phyloP scores from a whole-genome alignment of 2,888 invertebrate genomes.

The Ditylenchus weischeri region DNA sequence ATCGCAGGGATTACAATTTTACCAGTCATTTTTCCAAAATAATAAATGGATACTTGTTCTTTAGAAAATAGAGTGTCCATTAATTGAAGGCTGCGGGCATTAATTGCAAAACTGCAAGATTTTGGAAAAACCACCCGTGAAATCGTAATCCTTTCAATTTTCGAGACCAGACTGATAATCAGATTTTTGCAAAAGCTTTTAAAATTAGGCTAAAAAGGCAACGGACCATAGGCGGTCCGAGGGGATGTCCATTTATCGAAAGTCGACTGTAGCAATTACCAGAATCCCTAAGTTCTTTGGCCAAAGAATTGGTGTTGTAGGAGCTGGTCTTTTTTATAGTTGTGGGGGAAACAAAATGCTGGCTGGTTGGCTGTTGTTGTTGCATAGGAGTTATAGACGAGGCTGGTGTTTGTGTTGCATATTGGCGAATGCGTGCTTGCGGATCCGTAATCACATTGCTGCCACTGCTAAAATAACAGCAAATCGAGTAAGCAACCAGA shows the following conservation, averaged over 20 bases:
- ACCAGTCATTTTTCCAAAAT: neutral
- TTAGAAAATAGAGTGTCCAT: no score
- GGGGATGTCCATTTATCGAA: neutral
- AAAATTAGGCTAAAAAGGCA: no score
- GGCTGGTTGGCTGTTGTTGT: neutral
- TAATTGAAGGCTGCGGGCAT: no score
- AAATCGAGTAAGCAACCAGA: no score
- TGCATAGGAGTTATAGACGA: slow-evolving; percentile 14
- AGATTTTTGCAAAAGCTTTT: no score
- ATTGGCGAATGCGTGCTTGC: slow-evolving; percentile 39
- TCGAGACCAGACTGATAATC: no score
- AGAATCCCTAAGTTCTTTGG: slow-evolving; percentile 36
- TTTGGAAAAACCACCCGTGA: no score
- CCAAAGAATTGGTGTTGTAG: neutral
- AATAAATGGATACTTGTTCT: no score
- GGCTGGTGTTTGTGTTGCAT: slow-evolving; percentile 40
- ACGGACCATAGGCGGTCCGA: no score
- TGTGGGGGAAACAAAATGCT: neutral
- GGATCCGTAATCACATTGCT: slow-evolving; percentile 22
- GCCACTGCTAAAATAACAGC: no score
- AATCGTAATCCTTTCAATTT: no score
- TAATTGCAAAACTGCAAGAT: neutral
- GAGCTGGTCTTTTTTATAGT: neutral
- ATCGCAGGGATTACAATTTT: neutral
- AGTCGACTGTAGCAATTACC: slow-evolving; percentile 19